Evolutionary conservation across 2,888 invertebrate genomes (phyloP).

Genomic region (Dryadula phaetusa): DNA sequence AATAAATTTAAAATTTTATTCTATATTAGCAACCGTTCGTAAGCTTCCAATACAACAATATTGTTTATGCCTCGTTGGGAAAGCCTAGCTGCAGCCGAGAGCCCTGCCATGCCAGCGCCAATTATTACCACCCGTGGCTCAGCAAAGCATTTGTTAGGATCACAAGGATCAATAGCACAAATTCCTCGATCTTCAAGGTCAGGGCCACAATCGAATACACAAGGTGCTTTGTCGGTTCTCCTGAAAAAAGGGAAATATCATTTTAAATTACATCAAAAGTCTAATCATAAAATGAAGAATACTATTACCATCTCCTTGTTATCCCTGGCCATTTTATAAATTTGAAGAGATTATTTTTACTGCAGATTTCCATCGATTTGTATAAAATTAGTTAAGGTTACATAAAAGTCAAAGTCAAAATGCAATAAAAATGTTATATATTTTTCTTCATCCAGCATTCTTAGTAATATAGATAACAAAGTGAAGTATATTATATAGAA

Average conservation of each 20-base stretch:
- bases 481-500: neutral
- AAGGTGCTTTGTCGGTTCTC: slow-evolving; percentile 54
- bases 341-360: slow-evolving; percentile 47
- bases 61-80: slow-evolving; percentile 88
- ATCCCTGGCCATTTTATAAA: slow-evolving; percentile 54
- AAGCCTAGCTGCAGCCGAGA: slow-evolving; percentile 90
- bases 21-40: slow-evolving; percentile 84
- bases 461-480: neutral
- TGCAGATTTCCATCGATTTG: slow-evolving; percentile 57
- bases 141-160: slow-evolving; percentile 60
- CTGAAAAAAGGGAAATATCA: slow-evolving; percentile 47
- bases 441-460: neutral
- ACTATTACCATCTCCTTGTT: slow-evolving; percentile 59
- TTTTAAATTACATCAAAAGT: neutral
- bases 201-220: slow-evolving; percentile 60
- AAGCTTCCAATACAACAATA: slow-evolving; percentile 89
- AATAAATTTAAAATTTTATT: too few relatives aligned
- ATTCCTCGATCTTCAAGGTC: slow-evolving; percentile 67
- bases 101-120: slow-evolving; percentile 92
- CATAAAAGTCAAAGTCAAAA: slow-evolving; percentile 7
- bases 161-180: slow-evolving; percentile 65
- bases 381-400: neutral
- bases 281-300: slow-evolving; percentile 2
- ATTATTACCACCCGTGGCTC: slow-evolving; percentile 89
- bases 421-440: neutral